A percentile compares a stretch with the other conserved stretches of the same genome.
Evolutionary conservation across 2,113 vertebrate species (phyloP).

Genomic region (Camarhynchus parvulus): DNA sequence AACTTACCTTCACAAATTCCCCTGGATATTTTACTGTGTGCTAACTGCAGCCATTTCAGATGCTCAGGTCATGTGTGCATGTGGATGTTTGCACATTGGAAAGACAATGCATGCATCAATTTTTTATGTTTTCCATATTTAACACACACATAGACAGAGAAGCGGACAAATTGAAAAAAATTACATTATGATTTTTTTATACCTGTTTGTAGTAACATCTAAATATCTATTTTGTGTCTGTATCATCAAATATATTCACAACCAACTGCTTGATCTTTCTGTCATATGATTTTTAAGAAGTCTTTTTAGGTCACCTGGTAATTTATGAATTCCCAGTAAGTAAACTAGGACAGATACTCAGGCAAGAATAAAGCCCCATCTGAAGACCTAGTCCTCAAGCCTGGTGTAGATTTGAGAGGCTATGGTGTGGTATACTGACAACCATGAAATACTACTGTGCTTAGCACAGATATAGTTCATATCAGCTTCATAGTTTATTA

Average conservation of each 20-base stretch:
- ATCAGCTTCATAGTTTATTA: neutral
- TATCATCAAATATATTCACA: neutral
- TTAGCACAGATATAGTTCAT: neutral
- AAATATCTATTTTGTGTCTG: neutral
- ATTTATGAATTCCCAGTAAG: neutral
- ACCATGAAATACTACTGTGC: neutral
- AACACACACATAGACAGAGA: neutral
- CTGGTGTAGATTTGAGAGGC: neutral
- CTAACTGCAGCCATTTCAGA: neutral
- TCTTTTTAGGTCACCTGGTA: neutral
- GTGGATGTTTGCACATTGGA: neutral
- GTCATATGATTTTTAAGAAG: neutral
- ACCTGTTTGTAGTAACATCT: neutral
- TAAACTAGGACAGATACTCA: neutral
- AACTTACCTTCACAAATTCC: neutral
- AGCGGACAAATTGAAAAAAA: neutral
- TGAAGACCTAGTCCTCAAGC: neutral
- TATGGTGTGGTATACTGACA: neutral
- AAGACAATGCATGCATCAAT: neutral
- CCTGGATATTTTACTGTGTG: neutral
- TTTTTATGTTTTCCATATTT: neutral
- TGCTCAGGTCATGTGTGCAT: neutral
- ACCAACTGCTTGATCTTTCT: neutral
- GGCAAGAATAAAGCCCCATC: neutral
- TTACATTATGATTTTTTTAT: neutral